Evolutionary conservation across 2,113 vertebrate genomes (phyloP).

Genomic region (Periophthalmodon schlosseri): DNA sequence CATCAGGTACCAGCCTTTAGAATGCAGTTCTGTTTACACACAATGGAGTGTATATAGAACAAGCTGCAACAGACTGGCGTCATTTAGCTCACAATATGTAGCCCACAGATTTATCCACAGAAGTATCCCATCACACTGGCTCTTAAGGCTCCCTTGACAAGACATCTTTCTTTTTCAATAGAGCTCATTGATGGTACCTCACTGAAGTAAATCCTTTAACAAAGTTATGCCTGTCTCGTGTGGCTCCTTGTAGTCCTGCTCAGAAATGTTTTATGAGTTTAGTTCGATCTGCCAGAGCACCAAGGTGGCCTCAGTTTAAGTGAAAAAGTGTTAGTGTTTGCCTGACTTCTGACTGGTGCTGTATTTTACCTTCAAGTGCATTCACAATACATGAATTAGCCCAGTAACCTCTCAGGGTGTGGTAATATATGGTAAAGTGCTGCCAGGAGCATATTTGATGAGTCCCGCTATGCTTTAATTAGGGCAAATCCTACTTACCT

Average conservation of each 20-base stretch:
- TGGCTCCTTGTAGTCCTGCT: conserved; percentile 12
- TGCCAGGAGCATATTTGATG: conserved; percentile 42
- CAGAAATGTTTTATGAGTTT: conserved; percentile 17
- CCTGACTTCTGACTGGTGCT: conserved; percentile 6
- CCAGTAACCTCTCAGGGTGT: conserved; percentile 31
- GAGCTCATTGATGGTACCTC: conserved; percentile 9
- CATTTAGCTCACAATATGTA: conserved; percentile 34
- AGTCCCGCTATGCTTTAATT: conserved; percentile 50
- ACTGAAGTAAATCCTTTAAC: conserved; percentile 17
- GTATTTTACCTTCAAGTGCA: conserved; percentile 13
- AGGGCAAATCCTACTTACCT: conserved; percentile 51
- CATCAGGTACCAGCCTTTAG: neutral
- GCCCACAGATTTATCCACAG: conserved; percentile 20
- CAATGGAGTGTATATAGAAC: neutral
- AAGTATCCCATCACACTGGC: conserved; percentile 29
- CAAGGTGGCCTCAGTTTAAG: conserved; percentile 4
- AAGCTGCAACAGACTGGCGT: conserved; percentile 13
- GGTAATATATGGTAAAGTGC: conserved; percentile 44
- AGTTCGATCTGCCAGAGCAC: conserved; percentile 21
- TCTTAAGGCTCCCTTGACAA: conserved; percentile 14
- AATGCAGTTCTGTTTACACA: neutral
- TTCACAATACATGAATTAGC: conserved; percentile 30
- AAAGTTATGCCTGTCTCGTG: conserved; percentile 18
- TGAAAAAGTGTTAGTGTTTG: neutral
- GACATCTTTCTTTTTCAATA: conserved; percentile 21